These are phyloP conservation scores for Pseudomyrmex pallidus DNA, from an alignment of 1,140 invertebrate species.

Conservation along the genomic window DNA sequence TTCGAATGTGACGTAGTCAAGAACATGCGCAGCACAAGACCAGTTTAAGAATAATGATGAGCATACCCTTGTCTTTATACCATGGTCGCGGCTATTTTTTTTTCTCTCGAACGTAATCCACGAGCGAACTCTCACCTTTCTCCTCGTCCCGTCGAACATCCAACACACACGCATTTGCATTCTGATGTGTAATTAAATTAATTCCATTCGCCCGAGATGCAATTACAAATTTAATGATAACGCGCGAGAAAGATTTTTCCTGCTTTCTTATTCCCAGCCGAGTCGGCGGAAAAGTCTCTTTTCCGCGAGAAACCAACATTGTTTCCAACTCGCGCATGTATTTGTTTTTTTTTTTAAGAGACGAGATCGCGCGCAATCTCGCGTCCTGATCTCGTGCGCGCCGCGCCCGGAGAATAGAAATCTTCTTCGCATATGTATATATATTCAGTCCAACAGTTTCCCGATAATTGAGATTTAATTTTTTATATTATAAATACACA, in stretches of 20 bases:
- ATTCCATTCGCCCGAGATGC: conserved; percentile 65
- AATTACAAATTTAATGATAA: conserved; percentile 78
- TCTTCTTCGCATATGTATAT: background rate
- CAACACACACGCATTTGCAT: conserved; percentile 22
- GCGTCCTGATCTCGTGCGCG: too few species aligned
- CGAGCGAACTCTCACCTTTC: conserved; percentile 36
- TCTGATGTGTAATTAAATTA: conserved; percentile 76
- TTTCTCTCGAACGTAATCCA: background rate
- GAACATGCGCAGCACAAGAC: too few species aligned
- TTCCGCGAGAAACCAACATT: conserved; percentile 41
- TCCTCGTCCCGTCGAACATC: conserved; percentile 25
- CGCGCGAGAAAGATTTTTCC: conserved; percentile 58
- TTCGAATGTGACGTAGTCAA: too few species aligned
- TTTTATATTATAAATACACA: conserved; percentile 7
- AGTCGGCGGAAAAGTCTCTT: conserved; percentile 41
- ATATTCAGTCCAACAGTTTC: background rate
- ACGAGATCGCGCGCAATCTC: conserved; percentile 3
- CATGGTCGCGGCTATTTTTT: too few species aligned
- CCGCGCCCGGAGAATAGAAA: conserved; percentile 10
- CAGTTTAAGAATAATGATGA: too few species aligned
- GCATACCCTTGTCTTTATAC: too few species aligned
- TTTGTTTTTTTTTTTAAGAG: background rate
- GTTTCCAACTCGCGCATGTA: conserved; percentile 16
- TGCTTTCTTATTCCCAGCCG: conserved; percentile 79
- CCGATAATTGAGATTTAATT: conserved; percentile 13